phyloP scores from a whole-genome alignment of 2,888 invertebrate genomes.

The Pocota personata region DNA sequence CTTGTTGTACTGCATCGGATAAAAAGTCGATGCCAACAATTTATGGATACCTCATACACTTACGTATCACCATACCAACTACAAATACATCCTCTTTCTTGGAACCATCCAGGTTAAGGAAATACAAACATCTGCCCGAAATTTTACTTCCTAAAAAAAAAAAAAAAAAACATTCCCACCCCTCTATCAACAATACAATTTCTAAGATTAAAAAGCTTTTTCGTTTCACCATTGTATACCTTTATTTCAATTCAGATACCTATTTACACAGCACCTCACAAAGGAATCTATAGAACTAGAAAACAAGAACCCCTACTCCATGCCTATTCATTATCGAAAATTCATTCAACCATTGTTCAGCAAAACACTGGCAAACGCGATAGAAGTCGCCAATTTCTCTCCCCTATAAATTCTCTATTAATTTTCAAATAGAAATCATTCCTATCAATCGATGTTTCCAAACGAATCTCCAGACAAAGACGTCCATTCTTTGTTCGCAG shows the following conservation, averaged over 20 bases:
- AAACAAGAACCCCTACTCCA: conserved; percentile 18
- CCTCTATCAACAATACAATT: background rate
- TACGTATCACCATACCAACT: no score
- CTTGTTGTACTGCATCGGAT: no score
- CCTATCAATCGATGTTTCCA: conserved; percentile 60
- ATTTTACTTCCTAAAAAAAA: background rate
- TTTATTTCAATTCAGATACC: background rate
- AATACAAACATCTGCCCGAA: background rate
- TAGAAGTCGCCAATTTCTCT: conserved; percentile 40
- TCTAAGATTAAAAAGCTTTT: conserved; percentile 6
- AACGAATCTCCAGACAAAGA: conserved; percentile 48
- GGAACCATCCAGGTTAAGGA: no score
- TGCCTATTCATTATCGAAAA: conserved; percentile 39
- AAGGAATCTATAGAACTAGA: conserved; percentile 21
- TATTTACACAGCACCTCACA: conserved; percentile 23
- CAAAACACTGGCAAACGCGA: conserved; percentile 12
- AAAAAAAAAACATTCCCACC: background rate
- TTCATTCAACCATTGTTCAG: conserved; percentile 34
- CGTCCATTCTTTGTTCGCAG: conserved; percentile 41
- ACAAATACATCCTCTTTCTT: no score
- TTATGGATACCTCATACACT: no score
- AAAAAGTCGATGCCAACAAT: no score
- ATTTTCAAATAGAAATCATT: conserved; percentile 64
- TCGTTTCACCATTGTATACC: conserved; percentile 12
- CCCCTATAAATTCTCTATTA: conserved; percentile 57